A percentile compares a stretch with the other conserved stretches of the same genome.
These are phyloP conservation scores for Notechis scutatus DNA, from an alignment of 2,113 vertebrate genomes.

Conservation along the genomic window DNA sequence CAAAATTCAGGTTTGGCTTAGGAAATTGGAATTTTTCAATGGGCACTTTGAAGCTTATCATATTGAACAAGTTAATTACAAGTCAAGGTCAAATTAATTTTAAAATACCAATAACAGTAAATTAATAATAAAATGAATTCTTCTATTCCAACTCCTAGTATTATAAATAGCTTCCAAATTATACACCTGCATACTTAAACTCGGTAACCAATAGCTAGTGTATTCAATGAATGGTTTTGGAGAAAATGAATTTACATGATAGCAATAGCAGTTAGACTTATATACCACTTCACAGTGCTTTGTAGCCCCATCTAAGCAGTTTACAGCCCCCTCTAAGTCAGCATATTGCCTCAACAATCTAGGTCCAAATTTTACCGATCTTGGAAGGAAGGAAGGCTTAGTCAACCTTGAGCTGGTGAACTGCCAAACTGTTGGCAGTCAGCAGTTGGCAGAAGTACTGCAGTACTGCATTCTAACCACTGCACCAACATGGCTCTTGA, in stretches of 20 bases:
- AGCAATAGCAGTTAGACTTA: too few species aligned
- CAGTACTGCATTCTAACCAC: too few species aligned
- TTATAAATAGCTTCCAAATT: conserved; percentile 47
- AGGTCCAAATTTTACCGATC: too few species aligned
- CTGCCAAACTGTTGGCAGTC: too few species aligned
- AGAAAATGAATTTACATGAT: conserved; percentile 10
- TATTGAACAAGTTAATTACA: conserved; percentile 70
- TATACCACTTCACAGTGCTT: too few species aligned
- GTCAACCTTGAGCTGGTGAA: too few species aligned
- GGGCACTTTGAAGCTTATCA: conserved; percentile 53
- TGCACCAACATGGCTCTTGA: too few species aligned
- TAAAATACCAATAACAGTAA: conserved; percentile 26
- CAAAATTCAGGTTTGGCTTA: conserved; percentile 60
- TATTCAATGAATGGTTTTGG: conserved; percentile 33
- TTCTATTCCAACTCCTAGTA: conserved; percentile 56
- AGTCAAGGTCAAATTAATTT: conserved; percentile 72
- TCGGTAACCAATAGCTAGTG: conserved; percentile 13
- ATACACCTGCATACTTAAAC: conserved; percentile 15
- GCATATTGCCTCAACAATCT: too few species aligned
- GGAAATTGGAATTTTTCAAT: conserved; percentile 51
- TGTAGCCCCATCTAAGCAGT: too few species aligned
- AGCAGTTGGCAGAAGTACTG: too few species aligned
- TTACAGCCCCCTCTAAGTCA: too few species aligned
- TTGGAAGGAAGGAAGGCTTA: too few species aligned
- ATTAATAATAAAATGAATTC: neutral